A percentile compares a stretch with the other conserved stretches of the same genome.
Conservation (phyloP, 2,888 invertebrate genomes). For the Rotaria socialis region DNA sequence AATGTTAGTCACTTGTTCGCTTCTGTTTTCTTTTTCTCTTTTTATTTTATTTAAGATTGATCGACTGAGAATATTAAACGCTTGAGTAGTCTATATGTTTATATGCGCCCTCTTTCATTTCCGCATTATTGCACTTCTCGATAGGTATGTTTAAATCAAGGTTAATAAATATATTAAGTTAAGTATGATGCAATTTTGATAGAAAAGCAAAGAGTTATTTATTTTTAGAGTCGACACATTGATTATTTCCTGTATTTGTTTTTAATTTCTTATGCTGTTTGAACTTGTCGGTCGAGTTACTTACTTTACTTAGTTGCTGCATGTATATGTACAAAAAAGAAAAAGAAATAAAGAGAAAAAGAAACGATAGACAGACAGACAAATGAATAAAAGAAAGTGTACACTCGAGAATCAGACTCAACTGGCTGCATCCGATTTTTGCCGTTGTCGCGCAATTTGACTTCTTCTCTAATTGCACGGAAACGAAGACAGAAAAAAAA, state of each 20-base stretch:
- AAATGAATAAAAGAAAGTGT: too few relatives aligned
- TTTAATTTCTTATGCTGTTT: background rate
- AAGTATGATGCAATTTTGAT: constrained; percentile 1
- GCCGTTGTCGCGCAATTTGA: background rate
- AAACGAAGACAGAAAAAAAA: background rate
- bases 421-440: too few relatives aligned
- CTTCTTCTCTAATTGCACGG: constrained; percentile 2
- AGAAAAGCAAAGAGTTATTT: background rate
- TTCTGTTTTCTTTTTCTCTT: background rate
- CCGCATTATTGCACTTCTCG: background rate
- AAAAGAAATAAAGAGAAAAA: too few relatives aligned
- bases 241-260: constrained; percentile 26
- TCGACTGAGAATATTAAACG: constrained; percentile 11
- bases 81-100: background rate
- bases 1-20: constrained; percentile 29
- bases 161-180: background rate
- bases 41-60: constrained; percentile 3
- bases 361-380: too few relatives aligned
- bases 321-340: too few relatives aligned
- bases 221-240: background rate
- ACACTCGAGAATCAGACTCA: too few relatives aligned
- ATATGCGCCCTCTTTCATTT: background rate
- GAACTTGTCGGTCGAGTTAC: constrained; percentile 16
- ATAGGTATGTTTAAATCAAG: background rate
- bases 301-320: too few relatives aligned